These are phyloP conservation scores for Carabus problematicus DNA, from an alignment of 2,888 invertebrate species.

Conservation along the genomic window DNA sequence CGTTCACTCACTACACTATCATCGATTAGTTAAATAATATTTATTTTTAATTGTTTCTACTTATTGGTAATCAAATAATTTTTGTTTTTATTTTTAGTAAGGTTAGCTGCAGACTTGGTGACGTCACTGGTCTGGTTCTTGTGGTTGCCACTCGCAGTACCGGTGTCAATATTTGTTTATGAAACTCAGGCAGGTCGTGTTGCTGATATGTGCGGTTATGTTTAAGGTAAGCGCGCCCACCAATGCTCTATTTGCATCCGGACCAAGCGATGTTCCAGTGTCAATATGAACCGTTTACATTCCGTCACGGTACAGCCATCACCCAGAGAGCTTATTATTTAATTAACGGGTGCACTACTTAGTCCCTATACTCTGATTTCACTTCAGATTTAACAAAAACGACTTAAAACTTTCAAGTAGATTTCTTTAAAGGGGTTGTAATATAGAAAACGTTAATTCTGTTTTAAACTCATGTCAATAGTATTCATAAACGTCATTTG, in stretches of 20 bases:
- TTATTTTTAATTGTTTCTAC: too few relatives aligned
- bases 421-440: too few relatives aligned
- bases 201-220: not conserved
- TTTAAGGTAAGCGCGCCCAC: conserved; percentile 35
- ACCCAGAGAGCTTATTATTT: conserved; percentile 22
- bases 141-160: conserved; percentile 30
- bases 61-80: too few relatives aligned
- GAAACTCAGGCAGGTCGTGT: conserved; percentile 1
- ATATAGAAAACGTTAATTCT: too few relatives aligned
- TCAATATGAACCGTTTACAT: conserved; percentile 24
- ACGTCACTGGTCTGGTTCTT: conserved; percentile 19
- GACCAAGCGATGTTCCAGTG: conserved; percentile 4
- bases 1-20: too few relatives aligned
- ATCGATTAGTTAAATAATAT: too few relatives aligned
- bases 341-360: conserved; percentile 20
- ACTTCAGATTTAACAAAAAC: too few relatives aligned
- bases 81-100: too few relatives aligned
- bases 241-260: conserved; percentile 32
- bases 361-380: too few relatives aligned
- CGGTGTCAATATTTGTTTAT: conserved; percentile 33
- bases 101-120: not conserved
- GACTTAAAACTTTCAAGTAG: too few relatives aligned
- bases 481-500: too few relatives aligned
- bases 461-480: too few relatives aligned
- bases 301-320: conserved; percentile 17